phyloP scores from a whole-genome alignment of 2,797 vertebrate genomes.

The Morelia viridis region DNA sequence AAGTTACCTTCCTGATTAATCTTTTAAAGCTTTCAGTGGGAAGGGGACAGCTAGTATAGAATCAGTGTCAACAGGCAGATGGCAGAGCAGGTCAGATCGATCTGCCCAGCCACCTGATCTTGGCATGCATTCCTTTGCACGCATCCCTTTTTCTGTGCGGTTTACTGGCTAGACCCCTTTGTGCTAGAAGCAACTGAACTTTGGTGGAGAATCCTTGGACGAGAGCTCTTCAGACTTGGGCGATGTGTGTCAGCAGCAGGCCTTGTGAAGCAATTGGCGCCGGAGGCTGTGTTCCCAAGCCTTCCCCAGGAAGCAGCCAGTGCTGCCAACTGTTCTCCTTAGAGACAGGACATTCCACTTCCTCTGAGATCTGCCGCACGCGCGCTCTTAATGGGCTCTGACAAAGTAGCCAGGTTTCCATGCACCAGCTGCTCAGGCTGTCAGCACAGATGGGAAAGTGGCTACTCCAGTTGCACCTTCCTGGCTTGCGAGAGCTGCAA shows the following conservation, averaged over 20 bases:
- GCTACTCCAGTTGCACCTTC: background rate
- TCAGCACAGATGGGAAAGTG: background rate
- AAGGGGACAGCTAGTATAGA: too few species aligned
- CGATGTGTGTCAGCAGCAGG: too few species aligned
- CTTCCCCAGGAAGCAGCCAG: background rate
- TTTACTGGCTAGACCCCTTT: background rate
- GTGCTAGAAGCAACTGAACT: background rate
- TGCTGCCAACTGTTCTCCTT: constrained; percentile 15
- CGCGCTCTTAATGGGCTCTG: background rate
- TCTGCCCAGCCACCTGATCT: background rate
- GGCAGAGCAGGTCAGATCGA: background rate
- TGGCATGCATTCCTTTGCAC: background rate
- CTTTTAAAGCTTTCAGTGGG: background rate
- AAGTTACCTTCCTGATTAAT: background rate
- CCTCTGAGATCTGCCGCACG: too few species aligned
- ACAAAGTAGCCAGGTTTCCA: background rate
- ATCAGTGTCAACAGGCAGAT: background rate
- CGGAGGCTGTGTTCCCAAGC: background rate
- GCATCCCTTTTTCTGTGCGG: background rate
- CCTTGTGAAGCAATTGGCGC: background rate
- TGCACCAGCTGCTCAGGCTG: background rate
- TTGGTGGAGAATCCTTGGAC: background rate
- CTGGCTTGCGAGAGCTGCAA: background rate
- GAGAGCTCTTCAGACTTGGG: background rate
- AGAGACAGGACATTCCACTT: constrained; percentile 6